phyloP scores from a whole-genome alignment of 1,140 invertebrate genomes.

The Periplaneta americana region DNA sequence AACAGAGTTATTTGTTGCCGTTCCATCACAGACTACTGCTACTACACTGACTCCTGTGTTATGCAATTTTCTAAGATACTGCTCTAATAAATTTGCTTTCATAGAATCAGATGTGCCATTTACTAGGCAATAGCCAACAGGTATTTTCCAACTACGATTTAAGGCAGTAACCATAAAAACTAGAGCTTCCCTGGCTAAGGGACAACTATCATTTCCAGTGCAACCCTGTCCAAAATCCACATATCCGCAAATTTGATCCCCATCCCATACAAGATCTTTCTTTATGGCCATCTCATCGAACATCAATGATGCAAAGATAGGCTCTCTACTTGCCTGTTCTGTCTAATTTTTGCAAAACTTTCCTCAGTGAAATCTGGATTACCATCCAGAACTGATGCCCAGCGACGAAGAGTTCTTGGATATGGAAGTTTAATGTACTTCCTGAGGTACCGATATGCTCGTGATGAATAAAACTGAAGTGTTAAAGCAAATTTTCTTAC shows the following conservation, averaged over 20 bases:
- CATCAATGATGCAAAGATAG: not conserved
- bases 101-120: not conserved
- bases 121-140: no score
- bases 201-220: not conserved
- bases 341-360: not conserved
- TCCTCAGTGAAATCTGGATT: not conserved
- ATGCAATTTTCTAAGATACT: not conserved
- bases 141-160: not conserved
- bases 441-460: no score
- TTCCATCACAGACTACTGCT: no score
- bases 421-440: no score
- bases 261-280: not conserved
- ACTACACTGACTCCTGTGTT: not conserved
- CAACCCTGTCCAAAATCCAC: not conserved
- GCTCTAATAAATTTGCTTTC: not conserved
- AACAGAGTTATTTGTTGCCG: not conserved
- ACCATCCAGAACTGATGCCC: not conserved
- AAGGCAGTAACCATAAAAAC: not conserved
- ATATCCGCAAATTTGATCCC: not conserved
- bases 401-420: not conserved
- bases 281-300: no score
- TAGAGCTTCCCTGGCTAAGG: not conserved
- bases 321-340: no score
- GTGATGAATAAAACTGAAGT: slow-evolving; percentile 11
- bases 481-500: slow-evolving; percentile 9